phyloP scores from a whole-genome alignment of 2,888 invertebrate genomes.

The Acleris literana region DNA sequence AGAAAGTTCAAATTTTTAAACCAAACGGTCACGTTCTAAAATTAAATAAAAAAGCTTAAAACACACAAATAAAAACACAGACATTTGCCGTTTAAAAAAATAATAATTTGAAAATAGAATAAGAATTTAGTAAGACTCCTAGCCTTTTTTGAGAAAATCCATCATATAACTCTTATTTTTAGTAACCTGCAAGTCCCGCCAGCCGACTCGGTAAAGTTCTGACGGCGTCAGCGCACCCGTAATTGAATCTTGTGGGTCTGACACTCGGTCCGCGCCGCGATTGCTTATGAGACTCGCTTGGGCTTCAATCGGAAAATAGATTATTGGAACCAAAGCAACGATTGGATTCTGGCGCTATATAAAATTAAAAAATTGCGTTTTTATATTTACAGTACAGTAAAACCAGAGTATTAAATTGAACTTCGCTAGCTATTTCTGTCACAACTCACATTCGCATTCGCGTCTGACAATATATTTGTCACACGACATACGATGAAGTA shows the following conservation, averaged over 20 bases:
- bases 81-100: no score
- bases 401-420: no score
- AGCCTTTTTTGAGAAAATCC: neutral
- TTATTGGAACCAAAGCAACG: conserved; percentile 37
- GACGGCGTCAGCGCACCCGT: conserved; percentile 63
- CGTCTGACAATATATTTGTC: no score
- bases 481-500: no score
- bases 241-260: conserved; percentile 70
- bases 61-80: no score
- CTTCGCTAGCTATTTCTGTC: no score
- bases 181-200: conserved; percentile 38
- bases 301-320: conserved; percentile 14
- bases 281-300: conserved; percentile 50
- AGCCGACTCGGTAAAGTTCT: conserved; percentile 57
- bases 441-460: no score
- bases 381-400: no score
- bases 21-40: no score
- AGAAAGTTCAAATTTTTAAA: no score
- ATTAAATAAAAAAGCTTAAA: no score
- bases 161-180: conserved; percentile 26
- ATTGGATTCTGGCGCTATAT: neutral
- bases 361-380: neutral
- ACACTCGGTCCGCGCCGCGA: conserved; percentile 44
- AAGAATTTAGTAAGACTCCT: neutral
- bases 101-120: no score